Conservation (phyloP, 2,888 invertebrate genomes). For the Epirrita christyi region DNA sequence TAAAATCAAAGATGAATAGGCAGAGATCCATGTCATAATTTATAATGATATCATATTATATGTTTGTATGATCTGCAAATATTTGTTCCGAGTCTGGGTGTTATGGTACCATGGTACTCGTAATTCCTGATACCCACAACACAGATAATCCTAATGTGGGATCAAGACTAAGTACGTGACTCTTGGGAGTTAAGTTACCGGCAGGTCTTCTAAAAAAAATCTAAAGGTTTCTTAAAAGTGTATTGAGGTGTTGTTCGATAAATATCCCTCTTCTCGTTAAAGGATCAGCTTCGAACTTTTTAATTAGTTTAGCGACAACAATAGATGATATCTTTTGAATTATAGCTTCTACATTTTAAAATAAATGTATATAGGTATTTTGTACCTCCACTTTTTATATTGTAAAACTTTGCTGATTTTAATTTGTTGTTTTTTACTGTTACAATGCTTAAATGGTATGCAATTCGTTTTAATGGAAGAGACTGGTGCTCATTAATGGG, state of each 20-base stretch:
- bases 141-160: too few relatives aligned
- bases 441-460: too few relatives aligned
- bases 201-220: neutral
- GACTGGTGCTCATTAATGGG: too few relatives aligned
- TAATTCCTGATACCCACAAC: too few relatives aligned
- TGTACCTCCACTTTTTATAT: neutral
- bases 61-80: too few relatives aligned
- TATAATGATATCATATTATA: too few relatives aligned
- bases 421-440: neutral
- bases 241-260: slow-evolving; percentile 50
- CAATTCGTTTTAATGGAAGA: slow-evolving; percentile 26
- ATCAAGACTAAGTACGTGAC: too few relatives aligned
- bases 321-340: slow-evolving; percentile 65
- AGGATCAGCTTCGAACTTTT: slow-evolving; percentile 69
- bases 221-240: slow-evolving; percentile 27
- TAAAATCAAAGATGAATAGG: too few relatives aligned
- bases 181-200: too few relatives aligned
- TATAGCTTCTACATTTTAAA: slow-evolving; percentile 46
- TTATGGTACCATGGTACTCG: too few relatives aligned
- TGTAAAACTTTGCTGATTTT: neutral
- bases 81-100: too few relatives aligned
- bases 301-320: slow-evolving; percentile 77
- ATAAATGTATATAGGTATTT: slow-evolving; percentile 7
- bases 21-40: too few relatives aligned
- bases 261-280: slow-evolving; percentile 49